A percentile compares a stretch with the other conserved stretches of the same genome.
Conservation (phyloP, 2,113 vertebrate genomes). For the Acanthisitta chloris region DNA sequence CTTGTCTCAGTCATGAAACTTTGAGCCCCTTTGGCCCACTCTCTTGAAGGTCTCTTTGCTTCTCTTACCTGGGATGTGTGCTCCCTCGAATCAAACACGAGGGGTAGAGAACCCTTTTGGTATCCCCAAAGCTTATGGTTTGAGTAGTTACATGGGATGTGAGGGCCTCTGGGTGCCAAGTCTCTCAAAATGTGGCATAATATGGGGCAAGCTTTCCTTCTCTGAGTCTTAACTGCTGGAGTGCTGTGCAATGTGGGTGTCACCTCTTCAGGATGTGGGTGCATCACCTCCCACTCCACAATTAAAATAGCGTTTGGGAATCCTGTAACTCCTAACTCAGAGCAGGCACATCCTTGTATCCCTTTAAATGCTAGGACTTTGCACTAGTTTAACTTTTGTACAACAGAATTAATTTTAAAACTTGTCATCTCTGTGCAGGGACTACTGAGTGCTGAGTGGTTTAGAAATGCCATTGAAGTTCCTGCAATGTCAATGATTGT, state of each 20-base stretch:
- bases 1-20: background rate
- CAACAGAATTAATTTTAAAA: background rate
- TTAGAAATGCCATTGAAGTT: background rate
- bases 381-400: background rate
- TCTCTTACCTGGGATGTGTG: background rate
- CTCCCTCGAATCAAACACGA: background rate
- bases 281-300: background rate
- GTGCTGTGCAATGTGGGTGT: background rate
- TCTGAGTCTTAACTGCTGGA: background rate
- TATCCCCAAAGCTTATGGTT: background rate
- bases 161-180: background rate
- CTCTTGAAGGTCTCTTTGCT: background rate
- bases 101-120: background rate
- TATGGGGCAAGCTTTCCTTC: background rate
- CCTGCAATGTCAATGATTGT: accelerated
- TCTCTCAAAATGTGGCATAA: background rate
- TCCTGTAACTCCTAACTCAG: background rate
- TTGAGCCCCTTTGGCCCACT: background rate
- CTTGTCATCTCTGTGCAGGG: background rate
- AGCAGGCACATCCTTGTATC: background rate
- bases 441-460: background rate
- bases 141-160: background rate
- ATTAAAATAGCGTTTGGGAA: background rate
- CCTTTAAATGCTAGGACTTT: background rate
- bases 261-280: background rate